These are phyloP conservation scores for Pogonomyrmex californicus DNA, from an alignment of 1,140 invertebrate species.

Conservation along the genomic window DNA sequence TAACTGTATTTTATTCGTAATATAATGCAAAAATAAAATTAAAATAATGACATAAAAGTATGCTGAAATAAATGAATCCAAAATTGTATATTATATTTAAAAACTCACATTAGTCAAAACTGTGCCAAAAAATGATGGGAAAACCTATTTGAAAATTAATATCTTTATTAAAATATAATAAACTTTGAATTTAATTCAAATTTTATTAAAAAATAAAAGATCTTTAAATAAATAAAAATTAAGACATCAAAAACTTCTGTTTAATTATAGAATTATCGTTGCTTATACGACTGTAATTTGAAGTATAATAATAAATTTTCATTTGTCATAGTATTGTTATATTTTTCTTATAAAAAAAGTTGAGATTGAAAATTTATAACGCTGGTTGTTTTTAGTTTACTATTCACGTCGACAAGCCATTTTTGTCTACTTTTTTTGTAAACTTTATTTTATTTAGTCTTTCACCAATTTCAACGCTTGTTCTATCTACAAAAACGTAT, in stretches of 20 bases:
- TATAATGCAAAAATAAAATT: neutral
- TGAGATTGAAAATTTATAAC: neutral
- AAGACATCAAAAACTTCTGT: neutral
- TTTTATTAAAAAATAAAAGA: slow-evolving; percentile 13
- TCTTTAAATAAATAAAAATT: slow-evolving; percentile 28
- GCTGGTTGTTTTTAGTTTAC: neutral
- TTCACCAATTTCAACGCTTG: neutral
- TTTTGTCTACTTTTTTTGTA: slow-evolving; percentile 25
- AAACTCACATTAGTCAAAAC: neutral
- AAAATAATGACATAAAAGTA: neutral
- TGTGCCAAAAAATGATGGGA: neutral
- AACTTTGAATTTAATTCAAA: slow-evolving; percentile 5
- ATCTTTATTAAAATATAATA: neutral
- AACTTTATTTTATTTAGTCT: slow-evolving; percentile 1
- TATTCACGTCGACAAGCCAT: neutral
- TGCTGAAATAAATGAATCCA: neutral
- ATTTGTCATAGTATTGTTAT: neutral
- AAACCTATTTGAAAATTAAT: slow-evolving; percentile 5
- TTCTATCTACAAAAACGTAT: slow-evolving; percentile 22
- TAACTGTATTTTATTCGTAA: neutral
- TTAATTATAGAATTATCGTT: neutral
- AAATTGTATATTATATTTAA: neutral
- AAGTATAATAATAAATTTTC: slow-evolving; percentile 18
- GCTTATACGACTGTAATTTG: neutral
- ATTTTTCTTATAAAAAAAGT: neutral